phyloP scores from a whole-genome alignment of 2,113 vertebrate genomes.

The Mustelus asterias region DNA sequence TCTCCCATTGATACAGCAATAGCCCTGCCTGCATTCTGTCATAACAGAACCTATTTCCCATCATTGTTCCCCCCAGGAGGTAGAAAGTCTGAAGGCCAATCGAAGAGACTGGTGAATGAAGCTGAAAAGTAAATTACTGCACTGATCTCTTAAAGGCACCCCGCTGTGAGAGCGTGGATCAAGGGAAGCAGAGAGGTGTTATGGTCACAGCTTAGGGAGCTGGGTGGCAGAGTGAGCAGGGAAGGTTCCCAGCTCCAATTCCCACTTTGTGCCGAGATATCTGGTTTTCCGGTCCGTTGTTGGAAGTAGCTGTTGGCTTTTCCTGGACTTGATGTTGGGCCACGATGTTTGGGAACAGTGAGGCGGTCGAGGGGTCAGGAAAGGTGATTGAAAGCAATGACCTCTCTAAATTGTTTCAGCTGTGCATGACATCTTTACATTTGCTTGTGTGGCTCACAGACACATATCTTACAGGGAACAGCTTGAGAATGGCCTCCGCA shows the following conservation, averaged over 20 bases:
- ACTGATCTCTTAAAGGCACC: conserved; percentile 14
- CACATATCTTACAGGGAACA: neutral
- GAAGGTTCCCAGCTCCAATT: neutral
- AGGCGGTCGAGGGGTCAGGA: neutral
- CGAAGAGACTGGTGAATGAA: neutral
- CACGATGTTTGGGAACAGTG: too few relatives aligned
- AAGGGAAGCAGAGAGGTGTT: neutral
- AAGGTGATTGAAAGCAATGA: neutral
- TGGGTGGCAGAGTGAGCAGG: neutral
- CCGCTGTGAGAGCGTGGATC: neutral
- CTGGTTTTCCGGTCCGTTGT: neutral
- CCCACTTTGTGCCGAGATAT: neutral
- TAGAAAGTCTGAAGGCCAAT: conserved; percentile 16
- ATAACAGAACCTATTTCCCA: conserved; percentile 15
- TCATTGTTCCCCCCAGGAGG: conserved; percentile 11
- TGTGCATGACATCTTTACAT: neutral
- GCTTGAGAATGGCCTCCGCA: neutral
- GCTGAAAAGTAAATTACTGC: neutral
- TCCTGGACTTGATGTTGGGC: neutral
- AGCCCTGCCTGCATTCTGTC: conserved; percentile 25
- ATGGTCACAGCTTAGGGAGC: conserved; percentile 4
- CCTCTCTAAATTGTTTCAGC: neutral
- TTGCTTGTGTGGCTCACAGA: neutral
- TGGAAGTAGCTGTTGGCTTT: neutral
- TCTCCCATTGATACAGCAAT: conserved; percentile 16